Evolutionary conservation across 1,140 invertebrate species (phyloP).

Genomic region (Brachystomella parvula): DNA sequence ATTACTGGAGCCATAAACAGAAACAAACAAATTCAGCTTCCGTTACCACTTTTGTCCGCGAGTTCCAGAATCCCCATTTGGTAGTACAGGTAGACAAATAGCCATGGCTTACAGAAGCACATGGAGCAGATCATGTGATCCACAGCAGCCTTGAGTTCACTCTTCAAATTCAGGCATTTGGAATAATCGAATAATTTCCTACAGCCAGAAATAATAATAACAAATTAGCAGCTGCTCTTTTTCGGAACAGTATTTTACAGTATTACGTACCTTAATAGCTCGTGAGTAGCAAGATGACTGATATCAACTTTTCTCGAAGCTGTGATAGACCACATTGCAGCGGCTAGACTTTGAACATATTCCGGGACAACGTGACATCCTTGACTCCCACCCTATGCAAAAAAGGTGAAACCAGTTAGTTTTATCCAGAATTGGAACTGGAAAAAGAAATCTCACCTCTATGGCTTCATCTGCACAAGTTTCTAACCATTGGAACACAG

Average conservation of each 20-base stretch:
- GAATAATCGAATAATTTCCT: constrained; percentile 36
- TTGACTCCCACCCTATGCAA: not conserved
- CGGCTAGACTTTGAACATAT: constrained; percentile 34
- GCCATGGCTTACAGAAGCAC: constrained; percentile 67
- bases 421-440: not conserved
- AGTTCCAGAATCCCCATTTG: constrained; percentile 56
- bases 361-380: constrained; percentile 23
- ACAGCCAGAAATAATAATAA: constrained; percentile 2
- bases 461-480: constrained; percentile 19
- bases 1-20: too few species aligned
- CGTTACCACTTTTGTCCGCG: constrained; percentile 15
- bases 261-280: constrained; percentile 19
- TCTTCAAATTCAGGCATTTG: constrained; percentile 34
- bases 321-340: constrained; percentile 39
- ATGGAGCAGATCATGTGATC: constrained; percentile 72
- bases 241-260: not conserved
- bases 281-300: constrained; percentile 23
- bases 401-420: not conserved
- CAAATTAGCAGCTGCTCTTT: not conserved
- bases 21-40: not conserved
- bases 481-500: constrained; percentile 31
- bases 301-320: constrained; percentile 29
- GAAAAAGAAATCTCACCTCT: not conserved
- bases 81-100: constrained; percentile 64
- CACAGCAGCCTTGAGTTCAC: constrained; percentile 66